Percentiles rank a stretch among this genome's conserved stretches.
Conservation (phyloP, 2,888 invertebrate genomes). For the Ennomos erosarius region DNA sequence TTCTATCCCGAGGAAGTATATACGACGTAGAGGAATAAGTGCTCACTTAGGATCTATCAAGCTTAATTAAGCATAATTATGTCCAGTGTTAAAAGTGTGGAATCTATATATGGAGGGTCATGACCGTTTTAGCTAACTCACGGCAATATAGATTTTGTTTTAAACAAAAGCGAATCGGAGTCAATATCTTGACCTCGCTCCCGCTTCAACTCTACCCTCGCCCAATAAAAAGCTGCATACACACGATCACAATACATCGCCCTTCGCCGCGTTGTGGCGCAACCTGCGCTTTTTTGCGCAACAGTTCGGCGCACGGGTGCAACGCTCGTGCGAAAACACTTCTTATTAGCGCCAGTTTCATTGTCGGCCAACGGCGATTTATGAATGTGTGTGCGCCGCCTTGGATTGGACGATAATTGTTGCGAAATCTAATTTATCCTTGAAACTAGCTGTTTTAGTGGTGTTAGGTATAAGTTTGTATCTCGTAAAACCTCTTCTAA, state of each 20-base stretch:
- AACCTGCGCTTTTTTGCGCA: constrained; percentile 66
- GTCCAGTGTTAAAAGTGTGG: no score
- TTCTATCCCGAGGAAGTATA: no score
- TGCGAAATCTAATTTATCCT: constrained; percentile 51
- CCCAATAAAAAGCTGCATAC: constrained; percentile 43
- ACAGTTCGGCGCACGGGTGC: constrained; percentile 51
- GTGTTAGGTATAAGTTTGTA: no score
- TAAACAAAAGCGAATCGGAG: no score
- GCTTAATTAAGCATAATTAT: no score
- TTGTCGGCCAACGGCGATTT: constrained; percentile 68
- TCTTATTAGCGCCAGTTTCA: constrained; percentile 68
- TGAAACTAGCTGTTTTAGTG: background rate
- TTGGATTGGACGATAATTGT: constrained; percentile 65
- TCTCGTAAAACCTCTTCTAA: no score
- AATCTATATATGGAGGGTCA: no score
- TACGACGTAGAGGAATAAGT: no score
- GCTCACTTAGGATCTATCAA: no score
- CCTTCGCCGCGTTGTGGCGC: constrained; percentile 58
- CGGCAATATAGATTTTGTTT: no score
- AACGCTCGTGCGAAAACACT: constrained; percentile 71
- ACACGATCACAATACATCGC: constrained; percentile 53
- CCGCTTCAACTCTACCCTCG: constrained; percentile 9
- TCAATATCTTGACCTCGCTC: constrained; percentile 7
- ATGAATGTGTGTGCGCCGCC: constrained; percentile 56
- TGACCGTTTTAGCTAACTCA: no score